These are phyloP conservation scores for Brachionus plicatilis DNA, from an alignment of 1,140 invertebrate genomes.

Conservation along the genomic window DNA sequence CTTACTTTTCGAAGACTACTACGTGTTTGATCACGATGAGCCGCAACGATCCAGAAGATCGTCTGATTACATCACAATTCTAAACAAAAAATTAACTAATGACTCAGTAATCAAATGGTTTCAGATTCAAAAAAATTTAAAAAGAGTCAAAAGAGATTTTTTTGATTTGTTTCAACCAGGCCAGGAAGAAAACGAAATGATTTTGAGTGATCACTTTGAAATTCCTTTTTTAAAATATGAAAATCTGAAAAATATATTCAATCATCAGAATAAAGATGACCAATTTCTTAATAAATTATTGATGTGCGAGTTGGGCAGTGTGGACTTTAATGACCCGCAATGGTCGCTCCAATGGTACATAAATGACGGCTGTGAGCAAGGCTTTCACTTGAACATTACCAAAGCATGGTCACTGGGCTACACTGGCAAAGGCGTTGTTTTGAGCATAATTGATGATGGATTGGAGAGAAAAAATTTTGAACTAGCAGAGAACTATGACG, in stretches of 20 bases:
- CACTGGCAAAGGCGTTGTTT: constrained; percentile 44
- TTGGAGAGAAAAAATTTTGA: constrained; percentile 45
- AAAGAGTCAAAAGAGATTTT: constrained; percentile 5
- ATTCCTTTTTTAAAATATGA: neutral
- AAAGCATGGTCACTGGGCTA: constrained; percentile 45
- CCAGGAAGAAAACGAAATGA: neutral
- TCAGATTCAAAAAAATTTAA: neutral
- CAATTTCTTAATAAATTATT: neutral
- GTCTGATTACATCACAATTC: neutral
- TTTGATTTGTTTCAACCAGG: neutral
- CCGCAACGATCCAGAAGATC: neutral
- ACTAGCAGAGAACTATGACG: constrained; percentile 61
- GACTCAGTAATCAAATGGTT: neutral
- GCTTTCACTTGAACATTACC: constrained; percentile 44
- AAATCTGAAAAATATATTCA: neutral
- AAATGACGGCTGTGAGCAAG: constrained; percentile 10
- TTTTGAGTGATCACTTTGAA: neutral
- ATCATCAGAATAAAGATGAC: neutral
- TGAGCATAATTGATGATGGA: constrained; percentile 47
- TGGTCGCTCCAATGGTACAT: constrained; percentile 36
- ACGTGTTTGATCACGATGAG: neutral
- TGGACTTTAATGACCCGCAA: neutral
- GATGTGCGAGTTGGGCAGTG: neutral
- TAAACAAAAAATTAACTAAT: neutral
- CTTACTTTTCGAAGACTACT: neutral